Conservation (phyloP, 2,888 invertebrate species). For the Acanthopleura granulata region DNA sequence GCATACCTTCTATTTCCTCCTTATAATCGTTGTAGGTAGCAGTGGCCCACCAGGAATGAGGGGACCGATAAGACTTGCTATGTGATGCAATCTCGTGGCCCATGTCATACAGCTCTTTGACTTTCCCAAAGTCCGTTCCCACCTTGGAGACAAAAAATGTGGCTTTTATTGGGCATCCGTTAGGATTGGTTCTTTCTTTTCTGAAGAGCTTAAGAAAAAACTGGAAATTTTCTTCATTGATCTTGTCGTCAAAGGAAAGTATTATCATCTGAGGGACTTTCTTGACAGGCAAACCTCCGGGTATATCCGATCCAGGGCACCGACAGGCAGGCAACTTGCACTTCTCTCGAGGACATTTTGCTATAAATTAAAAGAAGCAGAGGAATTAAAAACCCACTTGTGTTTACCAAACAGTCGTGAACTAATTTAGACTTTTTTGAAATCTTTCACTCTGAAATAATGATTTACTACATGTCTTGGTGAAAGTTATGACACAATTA, state of each 20-base stretch:
- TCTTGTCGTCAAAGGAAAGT: not conserved
- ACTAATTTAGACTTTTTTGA: too few relatives aligned
- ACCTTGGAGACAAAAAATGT: slow-evolving; percentile 95
- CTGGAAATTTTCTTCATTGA: not conserved
- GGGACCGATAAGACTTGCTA: slow-evolving; percentile 76
- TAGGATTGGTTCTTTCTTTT: slow-evolving; percentile 73
- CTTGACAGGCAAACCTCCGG: not conserved
- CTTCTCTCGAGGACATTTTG: not conserved
- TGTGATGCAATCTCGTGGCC: slow-evolving; percentile 97
- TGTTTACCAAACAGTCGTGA: too few relatives aligned
- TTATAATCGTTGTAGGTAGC: slow-evolving; percentile 92
- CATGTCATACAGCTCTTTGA: slow-evolving; percentile 91
- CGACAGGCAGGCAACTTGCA: slow-evolving; percentile 1
- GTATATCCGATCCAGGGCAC: slow-evolving; percentile 13
- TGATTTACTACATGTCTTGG: too few relatives aligned
- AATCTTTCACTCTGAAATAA: too few relatives aligned
- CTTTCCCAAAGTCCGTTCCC: slow-evolving; percentile 95
- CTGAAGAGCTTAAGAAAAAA: slow-evolving; percentile 31
- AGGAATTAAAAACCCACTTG: too few relatives aligned
- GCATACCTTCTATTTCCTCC: slow-evolving; percentile 90
- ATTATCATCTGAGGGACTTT: slow-evolving; percentile 11
- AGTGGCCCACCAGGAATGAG: slow-evolving; percentile 79
- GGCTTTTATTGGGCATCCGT: slow-evolving; percentile 81
- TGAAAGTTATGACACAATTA: too few relatives aligned
- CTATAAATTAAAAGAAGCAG: not conserved